A percentile compares a stretch with the other conserved stretches of the same genome.
Evolutionary conservation across 2,797 vertebrate genomes (phyloP).

Genomic region (Octomys mimax): DNA sequence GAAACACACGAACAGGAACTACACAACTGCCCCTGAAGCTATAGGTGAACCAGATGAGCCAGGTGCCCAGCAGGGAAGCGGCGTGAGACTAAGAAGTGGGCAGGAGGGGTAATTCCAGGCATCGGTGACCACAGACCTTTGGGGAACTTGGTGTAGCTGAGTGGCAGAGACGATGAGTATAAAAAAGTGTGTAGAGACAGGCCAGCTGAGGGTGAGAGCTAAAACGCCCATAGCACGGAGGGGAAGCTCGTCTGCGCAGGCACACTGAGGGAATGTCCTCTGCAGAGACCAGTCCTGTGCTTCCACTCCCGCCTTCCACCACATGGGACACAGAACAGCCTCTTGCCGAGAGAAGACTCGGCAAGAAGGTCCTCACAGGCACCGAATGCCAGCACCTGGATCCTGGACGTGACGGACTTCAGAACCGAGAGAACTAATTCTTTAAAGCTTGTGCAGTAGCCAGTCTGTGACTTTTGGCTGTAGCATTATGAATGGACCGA

Average conservation of each 20-base stretch:
- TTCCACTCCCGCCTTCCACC: not conserved
- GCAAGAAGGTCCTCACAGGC: not conserved
- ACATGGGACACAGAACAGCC: not conserved
- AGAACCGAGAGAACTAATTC: not conserved
- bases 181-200: not conserved
- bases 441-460: not conserved
- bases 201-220: not conserved
- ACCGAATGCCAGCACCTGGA: not conserved
- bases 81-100: not conserved
- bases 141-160: not conserved
- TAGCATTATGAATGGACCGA: not conserved
- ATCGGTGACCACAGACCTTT: not conserved
- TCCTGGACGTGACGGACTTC: not conserved
- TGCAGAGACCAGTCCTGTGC: not conserved
- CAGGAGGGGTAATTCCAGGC: not conserved
- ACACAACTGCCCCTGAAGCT: not conserved
- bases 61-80: not conserved
- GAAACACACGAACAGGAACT: not conserved
- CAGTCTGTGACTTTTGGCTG: not conserved
- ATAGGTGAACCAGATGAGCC: fast-evolving
- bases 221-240: not conserved
- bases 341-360: not conserved
- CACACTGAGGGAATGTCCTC: not conserved
- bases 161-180: not conserved
- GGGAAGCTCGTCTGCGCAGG: not conserved